phyloP scores from a whole-genome alignment of 1,140 invertebrate species.

The Helicorthomorpha holstii region DNA sequence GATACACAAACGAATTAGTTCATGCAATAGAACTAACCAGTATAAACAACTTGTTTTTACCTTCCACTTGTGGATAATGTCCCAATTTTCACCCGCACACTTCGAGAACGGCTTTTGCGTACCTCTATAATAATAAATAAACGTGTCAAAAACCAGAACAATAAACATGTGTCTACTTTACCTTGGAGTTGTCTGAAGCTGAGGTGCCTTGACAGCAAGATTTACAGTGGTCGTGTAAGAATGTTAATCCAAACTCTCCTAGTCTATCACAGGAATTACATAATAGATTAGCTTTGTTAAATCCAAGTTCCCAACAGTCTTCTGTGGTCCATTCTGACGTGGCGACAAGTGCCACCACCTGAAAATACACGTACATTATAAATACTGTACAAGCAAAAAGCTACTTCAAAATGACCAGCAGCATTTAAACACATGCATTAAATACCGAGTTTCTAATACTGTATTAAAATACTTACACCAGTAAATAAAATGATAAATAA shows the following conservation, averaged over 20 bases:
- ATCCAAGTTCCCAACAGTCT: conserved; percentile 69
- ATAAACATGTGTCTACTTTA: not conserved
- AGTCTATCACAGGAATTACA: conserved; percentile 78
- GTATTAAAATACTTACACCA: too few relatives aligned
- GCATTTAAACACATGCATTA: too few relatives aligned
- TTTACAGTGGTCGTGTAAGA: conserved; percentile 31
- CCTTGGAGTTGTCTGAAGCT: conserved; percentile 27
- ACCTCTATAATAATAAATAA: conserved; percentile 29
- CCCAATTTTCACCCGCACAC: conserved; percentile 92
- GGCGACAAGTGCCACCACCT: too few relatives aligned
- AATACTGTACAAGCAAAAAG: too few relatives aligned
- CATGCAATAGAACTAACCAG: not conserved
- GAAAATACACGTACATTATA: too few relatives aligned
- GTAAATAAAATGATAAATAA: too few relatives aligned
- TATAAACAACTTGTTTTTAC: too few relatives aligned
- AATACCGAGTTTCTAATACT: too few relatives aligned
- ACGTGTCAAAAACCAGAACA: not conserved
- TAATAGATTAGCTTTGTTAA: conserved; percentile 65
- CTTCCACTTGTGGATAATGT: conserved; percentile 86
- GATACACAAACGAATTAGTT: not conserved
- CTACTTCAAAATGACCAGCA: too few relatives aligned
- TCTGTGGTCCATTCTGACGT: conserved; percentile 44
- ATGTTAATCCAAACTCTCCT: conserved; percentile 51
- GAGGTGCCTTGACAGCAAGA: conserved; percentile 35
- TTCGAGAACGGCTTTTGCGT: conserved; percentile 70